Base-by-base conservation (phyloP, 2,888 invertebrate species). In the Drosophila pegasa region DNA sequence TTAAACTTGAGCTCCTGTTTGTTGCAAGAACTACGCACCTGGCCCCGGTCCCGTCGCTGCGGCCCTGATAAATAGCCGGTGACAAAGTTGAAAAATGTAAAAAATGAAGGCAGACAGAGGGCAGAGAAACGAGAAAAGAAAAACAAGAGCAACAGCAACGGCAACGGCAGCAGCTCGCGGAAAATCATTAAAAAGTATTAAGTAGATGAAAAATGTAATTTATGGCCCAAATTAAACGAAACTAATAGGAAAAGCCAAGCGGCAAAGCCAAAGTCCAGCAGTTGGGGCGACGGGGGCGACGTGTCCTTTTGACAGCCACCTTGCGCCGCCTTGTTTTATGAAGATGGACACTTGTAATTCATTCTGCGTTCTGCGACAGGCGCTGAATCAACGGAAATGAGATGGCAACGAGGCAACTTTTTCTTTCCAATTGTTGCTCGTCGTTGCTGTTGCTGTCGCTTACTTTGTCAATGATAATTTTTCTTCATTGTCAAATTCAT, bases 341-440 rank as follows among this genome's bases (percentile, higher is more conserved):
- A 88, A 84, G 83, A 84, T 88, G 88, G 88, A 88, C 89, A 84
- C 83, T 84, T 84, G 83, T 84, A 84, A 84, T 84, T 84, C 83
- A 84, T 84, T 84, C 67, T 88, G 81, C 67, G 78, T 75, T 72
- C 67, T 71, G 71, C 78, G 75, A 78, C 81, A 78, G 66, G 43
- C 67, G 83, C 71, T 82, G 84, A 80, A 83, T 88, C 77, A 84
- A 88, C 85, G 83, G 88, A 84, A 84, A 88, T 88, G 78, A 88
- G 77, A 64, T 77, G 62, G 59, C 75, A 75, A 74, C 75, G 69
- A 63, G 79, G 67, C 88, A 75, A 75, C 58, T 76, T 79, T 65
- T 59, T 60, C 40, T 47, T 60, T 55, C 29, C 45, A 48, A 52
- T 58, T 59, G 75, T 35, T 54, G 40, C 54, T 73, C n/a, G 50